A percentile compares a stretch with the other conserved stretches of the same genome.
phyloP scores from a whole-genome alignment of 2,797 vertebrate species.

The Siniperca scherzeri region DNA sequence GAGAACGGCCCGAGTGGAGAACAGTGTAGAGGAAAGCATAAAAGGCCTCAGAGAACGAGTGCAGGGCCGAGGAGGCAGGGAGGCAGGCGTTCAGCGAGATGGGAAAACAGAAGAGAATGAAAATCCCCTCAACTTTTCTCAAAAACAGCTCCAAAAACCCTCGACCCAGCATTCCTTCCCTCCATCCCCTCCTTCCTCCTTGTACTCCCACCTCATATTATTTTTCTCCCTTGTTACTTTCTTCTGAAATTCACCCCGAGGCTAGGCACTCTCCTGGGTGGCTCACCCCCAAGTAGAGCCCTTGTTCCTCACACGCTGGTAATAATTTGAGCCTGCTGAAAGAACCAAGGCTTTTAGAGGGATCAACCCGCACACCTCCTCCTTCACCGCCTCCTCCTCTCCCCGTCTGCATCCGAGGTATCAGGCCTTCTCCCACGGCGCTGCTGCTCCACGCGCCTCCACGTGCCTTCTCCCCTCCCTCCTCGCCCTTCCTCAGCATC shows the following conservation, averaged over 20 bases:
- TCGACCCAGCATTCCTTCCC: constrained; percentile 18
- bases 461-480: constrained; percentile 42
- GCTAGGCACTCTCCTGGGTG: constrained; percentile 87
- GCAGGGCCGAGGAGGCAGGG: constrained; percentile 38
- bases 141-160: constrained; percentile 47
- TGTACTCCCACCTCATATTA: constrained; percentile 81
- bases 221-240: constrained; percentile 79
- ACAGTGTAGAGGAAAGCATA: constrained; percentile 25
- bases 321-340: constrained; percentile 81
- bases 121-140: constrained; percentile 80
- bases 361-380: constrained; percentile 65
- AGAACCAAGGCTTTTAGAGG: constrained; percentile 84
- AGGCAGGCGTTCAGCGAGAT: constrained; percentile 48
- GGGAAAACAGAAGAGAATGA: constrained; percentile 69
- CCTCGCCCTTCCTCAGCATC: not conserved
- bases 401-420: constrained; percentile 20
- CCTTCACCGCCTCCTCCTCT: constrained; percentile 23
- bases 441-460: constrained; percentile 48
- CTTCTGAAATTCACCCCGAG: constrained; percentile 85
- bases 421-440: constrained; percentile 53
- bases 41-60: constrained; percentile 61
- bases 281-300: constrained; percentile 82
- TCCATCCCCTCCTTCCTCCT: constrained; percentile 65
- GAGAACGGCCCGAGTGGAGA: constrained; percentile 40
- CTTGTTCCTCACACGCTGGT: constrained; percentile 85